Evolutionary conservation across 37 sponge, comb jelly and placozoan species (phyloP).

Genomic region (Hexactinellida sp.): DNA sequence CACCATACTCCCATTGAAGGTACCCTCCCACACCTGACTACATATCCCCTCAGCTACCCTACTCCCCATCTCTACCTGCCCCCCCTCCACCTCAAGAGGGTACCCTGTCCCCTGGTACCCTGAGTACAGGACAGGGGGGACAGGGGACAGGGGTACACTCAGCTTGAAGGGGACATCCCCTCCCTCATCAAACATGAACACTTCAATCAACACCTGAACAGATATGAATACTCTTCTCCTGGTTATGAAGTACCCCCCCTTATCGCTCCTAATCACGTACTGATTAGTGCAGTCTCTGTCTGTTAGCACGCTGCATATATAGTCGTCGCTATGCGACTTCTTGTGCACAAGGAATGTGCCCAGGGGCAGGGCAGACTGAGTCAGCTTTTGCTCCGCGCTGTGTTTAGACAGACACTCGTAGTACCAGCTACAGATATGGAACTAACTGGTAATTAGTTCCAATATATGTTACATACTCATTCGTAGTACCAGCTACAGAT

Average conservation of each 20-base stretch:
- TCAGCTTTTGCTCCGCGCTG: background rate
- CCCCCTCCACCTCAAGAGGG: background rate
- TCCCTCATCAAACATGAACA: background rate
- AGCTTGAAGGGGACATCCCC: background rate
- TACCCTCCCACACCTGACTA: background rate
- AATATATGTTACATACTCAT: no score
- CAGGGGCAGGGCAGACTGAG: background rate
- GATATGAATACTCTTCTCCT: constrained; percentile 67
- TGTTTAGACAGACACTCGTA: background rate
- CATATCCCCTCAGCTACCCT: background rate
- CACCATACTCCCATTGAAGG: background rate
- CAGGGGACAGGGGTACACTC: background rate
- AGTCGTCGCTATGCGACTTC: background rate
- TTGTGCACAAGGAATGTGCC: background rate
- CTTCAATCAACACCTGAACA: constrained; percentile 65
- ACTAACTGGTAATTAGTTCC: no score
- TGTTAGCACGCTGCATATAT: background rate
- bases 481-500: no score
- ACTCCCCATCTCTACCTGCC: background rate
- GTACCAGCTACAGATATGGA: background rate
- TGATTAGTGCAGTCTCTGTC: constrained; percentile 56
- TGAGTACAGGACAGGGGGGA: background rate
- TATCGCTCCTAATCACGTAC: constrained; percentile 70
- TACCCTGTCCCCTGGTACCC: background rate
- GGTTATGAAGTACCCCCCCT: constrained; percentile 85